Percentiles rank a stretch among this genome's conserved stretches.
Evolutionary conservation across 2,113 vertebrate species (phyloP).

Genomic region (Aythya baeri): DNA sequence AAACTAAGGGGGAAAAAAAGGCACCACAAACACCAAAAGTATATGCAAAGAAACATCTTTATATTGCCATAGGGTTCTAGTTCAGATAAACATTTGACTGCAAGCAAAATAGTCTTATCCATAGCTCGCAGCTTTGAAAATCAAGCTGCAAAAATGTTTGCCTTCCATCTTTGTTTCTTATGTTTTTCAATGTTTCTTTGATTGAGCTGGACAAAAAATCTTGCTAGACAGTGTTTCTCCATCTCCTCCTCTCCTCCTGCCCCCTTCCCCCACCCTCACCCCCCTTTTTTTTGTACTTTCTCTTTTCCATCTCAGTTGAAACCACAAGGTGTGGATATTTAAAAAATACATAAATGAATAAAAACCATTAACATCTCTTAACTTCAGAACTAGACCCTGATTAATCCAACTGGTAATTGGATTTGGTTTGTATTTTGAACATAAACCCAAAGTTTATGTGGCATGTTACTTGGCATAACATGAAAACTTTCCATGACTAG

Average conservation of each 20-base stretch:
- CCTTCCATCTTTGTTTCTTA: neutral
- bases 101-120: neutral
- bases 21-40: no score
- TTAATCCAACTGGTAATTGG: neutral
- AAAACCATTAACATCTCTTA: neutral
- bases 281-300: neutral
- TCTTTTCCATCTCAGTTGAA: neutral
- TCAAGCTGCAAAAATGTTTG: neutral
- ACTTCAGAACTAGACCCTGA: neutral
- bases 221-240: neutral
- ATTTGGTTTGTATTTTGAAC: neutral
- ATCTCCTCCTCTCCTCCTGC: no score
- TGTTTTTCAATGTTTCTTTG: neutral
- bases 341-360: neutral
- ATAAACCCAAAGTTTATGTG: neutral
- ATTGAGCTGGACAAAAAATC: neutral
- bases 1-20: neutral
- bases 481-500: neutral
- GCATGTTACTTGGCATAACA: neutral
- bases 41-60: neutral
- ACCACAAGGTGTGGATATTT: neutral
- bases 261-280: no score
- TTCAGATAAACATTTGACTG: neutral
- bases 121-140: neutral
- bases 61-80: neutral